Base-by-base conservation (phyloP, 2,888 invertebrate genomes). In the Cryptocephalus primarius region DNA sequence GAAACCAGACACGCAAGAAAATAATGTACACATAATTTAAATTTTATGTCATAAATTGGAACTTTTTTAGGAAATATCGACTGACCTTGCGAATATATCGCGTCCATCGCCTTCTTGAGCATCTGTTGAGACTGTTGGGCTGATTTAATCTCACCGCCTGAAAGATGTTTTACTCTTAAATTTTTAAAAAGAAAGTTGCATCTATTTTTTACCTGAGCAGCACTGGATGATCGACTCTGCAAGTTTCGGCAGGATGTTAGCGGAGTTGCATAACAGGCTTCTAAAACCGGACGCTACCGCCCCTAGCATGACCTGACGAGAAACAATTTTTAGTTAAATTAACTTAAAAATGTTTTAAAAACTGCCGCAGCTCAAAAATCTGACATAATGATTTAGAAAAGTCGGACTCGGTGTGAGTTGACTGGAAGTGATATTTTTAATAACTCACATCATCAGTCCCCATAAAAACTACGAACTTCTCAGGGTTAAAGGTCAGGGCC, bases 201-300 rank as follows among this genome's bases (percentile, higher is more conserved):
- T 22, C 3, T 22, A 22, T 22, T 22, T 22, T 6, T 22, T 6
- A 22, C 22, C 22, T 22, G 32, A 22, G 22, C 22, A 22, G 22
- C 75, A 75, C 64, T 48, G 79, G 58, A 54, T 87, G 80, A 47
- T 77, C 66, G 33, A 75, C 66, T 76, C 43, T 9, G 78, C 76
- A 14, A 78, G 60, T 55, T 74, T 71, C 1, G 85, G 83, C 60
- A 80, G 76, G 54, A 87, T 70, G 63, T 83, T 88, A 50, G 79
- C 75, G 6, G 81, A 74, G 0, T 85, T 85, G 36, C 83, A 78
- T 56, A 88, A 86, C 39, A 80, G 77, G 10, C 85, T 85, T 56
- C 79, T 78, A 57, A 87, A 82, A 34, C 87, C 88, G 8, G 83
- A 64, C 0, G 80, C 70, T 10, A 78, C 76, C 0, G 80, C 86